phyloP scores from a whole-genome alignment of 1,140 invertebrate genomes.

The Drosophila kikkawai region DNA sequence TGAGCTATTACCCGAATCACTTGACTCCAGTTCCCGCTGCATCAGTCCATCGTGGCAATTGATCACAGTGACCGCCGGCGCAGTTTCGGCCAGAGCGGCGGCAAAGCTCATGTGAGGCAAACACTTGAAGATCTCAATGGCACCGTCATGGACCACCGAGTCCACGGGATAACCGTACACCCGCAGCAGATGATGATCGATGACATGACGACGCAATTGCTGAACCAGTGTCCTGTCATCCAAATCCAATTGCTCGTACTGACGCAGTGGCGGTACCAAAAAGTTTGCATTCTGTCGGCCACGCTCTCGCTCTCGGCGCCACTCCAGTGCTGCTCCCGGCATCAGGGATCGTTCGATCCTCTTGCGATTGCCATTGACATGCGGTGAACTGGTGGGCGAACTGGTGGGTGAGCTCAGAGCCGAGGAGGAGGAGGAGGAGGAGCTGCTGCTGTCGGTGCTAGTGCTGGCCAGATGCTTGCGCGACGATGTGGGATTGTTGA shows the following conservation, averaged over 20 bases:
- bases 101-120: conserved; percentile 78
- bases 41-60: conserved; percentile 61
- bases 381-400: conserved; percentile 49
- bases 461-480: conserved; percentile 28
- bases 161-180: conserved; percentile 91
- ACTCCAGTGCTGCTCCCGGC: conserved; percentile 27
- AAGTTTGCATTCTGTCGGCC: conserved; percentile 38
- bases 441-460: conserved; percentile 21
- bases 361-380: conserved; percentile 28
- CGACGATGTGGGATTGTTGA: not conserved
- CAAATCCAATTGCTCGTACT: conserved; percentile 83
- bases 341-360: conserved; percentile 26
- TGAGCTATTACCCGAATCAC: conserved; percentile 84
- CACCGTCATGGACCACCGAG: conserved; percentile 86
- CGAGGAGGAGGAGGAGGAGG: conserved; percentile 61
- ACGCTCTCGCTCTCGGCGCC: conserved; percentile 21
- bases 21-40: conserved; percentile 25
- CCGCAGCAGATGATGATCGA: conserved; percentile 88
- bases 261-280: conserved; percentile 71
- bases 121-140: conserved; percentile 88
- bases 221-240: conserved; percentile 84
- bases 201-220: conserved; percentile 87
- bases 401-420: conserved; percentile 59
- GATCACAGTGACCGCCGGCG: conserved; percentile 53
- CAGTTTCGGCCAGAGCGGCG: conserved; percentile 75